Conservation (phyloP, 2,888 invertebrate genomes). For the Cataglyphis altisquamis region DNA sequence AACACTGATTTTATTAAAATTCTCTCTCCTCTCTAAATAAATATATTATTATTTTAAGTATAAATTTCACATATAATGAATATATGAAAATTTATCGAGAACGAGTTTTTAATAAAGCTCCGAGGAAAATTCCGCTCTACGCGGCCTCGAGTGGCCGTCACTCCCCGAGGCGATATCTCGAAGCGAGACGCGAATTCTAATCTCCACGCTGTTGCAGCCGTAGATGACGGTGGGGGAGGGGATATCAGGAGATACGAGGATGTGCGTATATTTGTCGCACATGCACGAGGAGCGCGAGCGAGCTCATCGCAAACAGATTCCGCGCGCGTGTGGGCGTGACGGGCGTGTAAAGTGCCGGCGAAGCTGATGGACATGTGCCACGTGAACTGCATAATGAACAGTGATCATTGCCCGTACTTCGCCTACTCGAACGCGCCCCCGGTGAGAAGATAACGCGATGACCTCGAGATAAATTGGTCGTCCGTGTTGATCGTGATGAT, state of each 20-base stretch:
- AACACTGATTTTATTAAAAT: not conserved
- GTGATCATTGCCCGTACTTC: constrained; percentile 74
- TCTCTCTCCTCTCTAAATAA: not conserved
- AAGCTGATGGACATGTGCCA: constrained; percentile 75
- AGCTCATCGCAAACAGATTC: constrained; percentile 64
- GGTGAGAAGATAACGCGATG: constrained; percentile 73
- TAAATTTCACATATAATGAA: constrained; percentile 12
- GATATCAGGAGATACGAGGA: constrained; percentile 54
- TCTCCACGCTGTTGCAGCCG: constrained; percentile 35
- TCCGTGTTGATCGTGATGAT: constrained; percentile 58
- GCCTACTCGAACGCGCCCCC: constrained; percentile 72
- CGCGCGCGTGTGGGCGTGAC: constrained; percentile 70
- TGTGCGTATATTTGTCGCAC: constrained; percentile 9
- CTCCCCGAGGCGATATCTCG: constrained; percentile 34
- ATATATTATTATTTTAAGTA: not conserved
- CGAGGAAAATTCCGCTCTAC: not conserved
- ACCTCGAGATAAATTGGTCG: constrained; percentile 73
- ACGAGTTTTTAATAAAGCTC: not conserved
- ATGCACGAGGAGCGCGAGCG: constrained; percentile 19
- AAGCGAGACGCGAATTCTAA: constrained; percentile 38
- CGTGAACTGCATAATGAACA: constrained; percentile 78
- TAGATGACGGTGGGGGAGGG: constrained; percentile 53
- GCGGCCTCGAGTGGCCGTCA: constrained; percentile 17
- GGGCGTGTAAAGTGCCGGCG: constrained; percentile 68
- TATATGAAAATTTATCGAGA: not conserved